Evolutionary conservation across 2,113 vertebrate genomes (phyloP), one percentile per base, ranked within the genome.

Genomic region (Crotalus tigris): DNA sequence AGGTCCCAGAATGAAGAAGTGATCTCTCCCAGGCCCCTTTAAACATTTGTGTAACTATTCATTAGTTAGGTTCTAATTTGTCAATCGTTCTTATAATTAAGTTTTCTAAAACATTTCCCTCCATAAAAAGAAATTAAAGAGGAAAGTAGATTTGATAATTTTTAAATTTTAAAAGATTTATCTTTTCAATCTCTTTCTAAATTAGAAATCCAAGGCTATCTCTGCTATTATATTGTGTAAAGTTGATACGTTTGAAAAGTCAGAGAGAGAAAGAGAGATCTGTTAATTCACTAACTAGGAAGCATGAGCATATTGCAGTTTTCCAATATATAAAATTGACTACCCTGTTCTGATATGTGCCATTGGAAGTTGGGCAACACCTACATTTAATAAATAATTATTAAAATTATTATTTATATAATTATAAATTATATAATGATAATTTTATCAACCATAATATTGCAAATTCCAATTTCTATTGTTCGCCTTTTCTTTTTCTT

Each of bases 361-460:
- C 33, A 39, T 2, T 39, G 69, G 17, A 17, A 81, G 17, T 39
- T 21, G 69, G 33, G 33, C 15, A 21, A 33, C 69, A 81, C 21
- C 39, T 81, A 39, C 15, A 39, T 81, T 81, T 81, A 81, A 81
- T 39, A 81, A 81, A 81, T 81, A 21, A 81, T 81, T 81, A 8
- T 81, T 39, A 81, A 39, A 39, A 81, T 39, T 61, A 39, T 19
- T 39, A 81, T 44, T 81, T 39, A 39, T 39, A 92, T 89, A 64
- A 61, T 55, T 95, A 88, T 92, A 44, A 44, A 44, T 44, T 44
- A 44, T 44, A 44, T 94, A 92, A 94, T 92, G 44, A 85, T 92
- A 75, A 21, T 57, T 61, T 91, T 93, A 95, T 94, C 5, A 11
- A 93, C 53, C 92, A 92, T 54, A 93, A 95, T 93, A 94, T 89